A percentile compares a stretch with the other conserved stretches of the same genome.
phyloP scores from a whole-genome alignment of 1,140 invertebrate species.

The Dolichoris vasculosae region DNA sequence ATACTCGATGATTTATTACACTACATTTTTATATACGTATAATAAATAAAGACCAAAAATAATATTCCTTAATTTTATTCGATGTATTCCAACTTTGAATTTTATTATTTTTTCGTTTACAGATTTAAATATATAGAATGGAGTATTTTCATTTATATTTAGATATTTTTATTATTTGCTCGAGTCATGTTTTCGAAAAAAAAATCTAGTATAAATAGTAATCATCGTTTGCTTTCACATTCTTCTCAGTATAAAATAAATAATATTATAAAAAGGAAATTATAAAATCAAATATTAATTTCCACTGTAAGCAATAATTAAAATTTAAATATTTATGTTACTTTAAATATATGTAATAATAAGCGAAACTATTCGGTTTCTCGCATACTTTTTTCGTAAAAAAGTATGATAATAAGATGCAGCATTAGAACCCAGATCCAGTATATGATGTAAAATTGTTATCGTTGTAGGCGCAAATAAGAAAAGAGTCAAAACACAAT shows the following conservation, averaged over 20 bases:
- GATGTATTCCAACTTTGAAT: neutral
- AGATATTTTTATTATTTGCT: neutral
- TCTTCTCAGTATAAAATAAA: neutral
- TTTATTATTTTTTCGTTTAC: neutral
- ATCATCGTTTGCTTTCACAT: neutral
- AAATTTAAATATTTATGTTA: slow-evolving; percentile 1
- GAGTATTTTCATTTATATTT: neutral
- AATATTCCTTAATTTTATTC: neutral
- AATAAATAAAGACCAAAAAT: neutral
- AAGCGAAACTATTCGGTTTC: neutral
- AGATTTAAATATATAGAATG: neutral
- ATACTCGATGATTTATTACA: neutral
- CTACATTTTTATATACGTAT: neutral
- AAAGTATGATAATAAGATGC: neutral
- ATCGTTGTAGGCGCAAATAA: slow-evolving; percentile 1
- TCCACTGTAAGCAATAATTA: neutral
- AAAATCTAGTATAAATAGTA: neutral
- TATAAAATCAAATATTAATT: slow-evolving; percentile 6
- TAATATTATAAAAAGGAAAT: neutral
- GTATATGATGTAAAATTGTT: neutral
- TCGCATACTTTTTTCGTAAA: neutral
- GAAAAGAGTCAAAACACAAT: slow-evolving; percentile 19
- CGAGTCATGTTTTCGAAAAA: neutral
- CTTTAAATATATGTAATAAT: neutral
- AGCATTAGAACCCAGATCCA: neutral